phyloP scores from a whole-genome alignment of 2,797 vertebrate genomes.

The Pipistrellus pipistrellus region DNA sequence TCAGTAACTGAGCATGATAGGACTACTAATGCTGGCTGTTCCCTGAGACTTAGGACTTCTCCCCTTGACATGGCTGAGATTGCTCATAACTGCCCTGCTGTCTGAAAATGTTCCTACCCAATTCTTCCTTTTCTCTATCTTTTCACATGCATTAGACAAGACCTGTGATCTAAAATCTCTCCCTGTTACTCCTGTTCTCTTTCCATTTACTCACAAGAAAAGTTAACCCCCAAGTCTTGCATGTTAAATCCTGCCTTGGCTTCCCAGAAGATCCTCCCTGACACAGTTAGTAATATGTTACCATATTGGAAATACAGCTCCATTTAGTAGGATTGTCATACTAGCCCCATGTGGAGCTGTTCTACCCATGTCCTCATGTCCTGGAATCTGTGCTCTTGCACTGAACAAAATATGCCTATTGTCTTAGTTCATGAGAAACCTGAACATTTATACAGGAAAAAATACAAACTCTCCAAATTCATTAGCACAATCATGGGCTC shows the following conservation, averaged over 20 bases:
- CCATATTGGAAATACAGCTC: not conserved
- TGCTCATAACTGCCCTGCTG: not conserved
- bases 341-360: not conserved
- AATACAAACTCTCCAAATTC: not conserved
- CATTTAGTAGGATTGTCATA: not conserved
- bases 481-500: not conserved
- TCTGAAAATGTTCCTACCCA: not conserved
- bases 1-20: not conserved
- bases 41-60: not conserved
- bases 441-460: not conserved
- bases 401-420: not conserved
- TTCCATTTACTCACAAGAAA: not conserved
- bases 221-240: not conserved
- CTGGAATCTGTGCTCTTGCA: not conserved
- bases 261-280: not conserved
- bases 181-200: not conserved
- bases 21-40: not conserved
- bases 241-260: conserved; percentile 4
- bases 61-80: not conserved
- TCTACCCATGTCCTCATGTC: not conserved
- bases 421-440: not conserved
- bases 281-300: not conserved
- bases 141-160: not conserved
- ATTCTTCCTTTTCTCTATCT: not conserved
- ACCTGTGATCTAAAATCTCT: not conserved